Percentiles rank a stretch among this genome's conserved stretches.
Conservation (phyloP, 2,113 vertebrate genomes). For the Hippolais icterina region DNA sequence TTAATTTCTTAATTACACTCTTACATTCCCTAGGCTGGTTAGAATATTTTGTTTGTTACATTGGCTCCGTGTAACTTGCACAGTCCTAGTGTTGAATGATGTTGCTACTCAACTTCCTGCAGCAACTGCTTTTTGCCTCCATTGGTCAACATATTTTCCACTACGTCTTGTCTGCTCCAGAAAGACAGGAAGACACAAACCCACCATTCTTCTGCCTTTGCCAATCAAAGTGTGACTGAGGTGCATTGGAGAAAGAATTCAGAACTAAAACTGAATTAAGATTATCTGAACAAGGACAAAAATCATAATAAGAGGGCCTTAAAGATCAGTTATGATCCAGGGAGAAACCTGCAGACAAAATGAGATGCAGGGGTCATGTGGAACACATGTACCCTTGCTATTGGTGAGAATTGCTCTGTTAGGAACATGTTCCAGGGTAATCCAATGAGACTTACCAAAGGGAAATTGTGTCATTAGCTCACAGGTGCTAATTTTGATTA, state of each 20-base stretch:
- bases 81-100: not conserved
- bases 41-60: not conserved
- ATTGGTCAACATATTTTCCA: not conserved
- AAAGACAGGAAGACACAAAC: not conserved
- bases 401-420: not conserved
- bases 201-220: not conserved
- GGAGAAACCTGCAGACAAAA: not conserved
- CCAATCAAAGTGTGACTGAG: not conserved
- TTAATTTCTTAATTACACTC: not conserved
- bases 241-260: not conserved
- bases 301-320: not conserved
- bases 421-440: not conserved
- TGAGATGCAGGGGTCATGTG: not conserved
- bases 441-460: not conserved
- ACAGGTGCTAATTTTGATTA: slow-evolving; percentile 30
- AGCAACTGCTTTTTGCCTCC: not conserved
- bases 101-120: not conserved
- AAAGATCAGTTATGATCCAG: not conserved
- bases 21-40: not conserved
- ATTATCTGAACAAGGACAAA: not conserved
- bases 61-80: not conserved
- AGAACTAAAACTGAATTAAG: not conserved
- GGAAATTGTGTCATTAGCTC: not conserved
- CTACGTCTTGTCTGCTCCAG: not conserved
- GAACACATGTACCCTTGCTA: not conserved